Evolutionary conservation across 2,113 vertebrate species (phyloP), one percentile per base, ranked within the genome.

Genomic region (Laticauda colubrina): DNA sequence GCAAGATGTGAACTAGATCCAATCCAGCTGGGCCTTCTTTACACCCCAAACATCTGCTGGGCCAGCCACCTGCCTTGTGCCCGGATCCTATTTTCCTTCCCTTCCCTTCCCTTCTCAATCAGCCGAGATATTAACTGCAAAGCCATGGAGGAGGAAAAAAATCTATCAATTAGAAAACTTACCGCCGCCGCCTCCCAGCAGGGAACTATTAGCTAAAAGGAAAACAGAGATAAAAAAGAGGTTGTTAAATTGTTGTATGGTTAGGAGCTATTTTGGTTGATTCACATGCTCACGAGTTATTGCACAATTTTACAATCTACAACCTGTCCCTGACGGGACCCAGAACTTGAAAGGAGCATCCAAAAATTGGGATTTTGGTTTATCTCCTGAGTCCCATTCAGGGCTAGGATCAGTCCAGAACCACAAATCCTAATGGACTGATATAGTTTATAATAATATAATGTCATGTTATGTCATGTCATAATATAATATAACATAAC

Each of bases 141-240:
- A 89, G 55, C n/a, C 5, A 1, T 61, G 14, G 61, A 15, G 61
- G 26, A 51, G 4, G 48, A 3, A n/a, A 64, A 20, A 15, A 87
- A 64, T 39, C 48, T 48, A 64, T 89, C 88, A 93, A 90, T 93
- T 93, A 92, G 12, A 24, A 61, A 81, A 98, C 98, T 98, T 93
- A 98, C 98, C 98, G 9, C 98, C 98, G 85, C 98, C 98, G 26
- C 98, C 98, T 45, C 98, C 98, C 0, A 99, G 98, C 96, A 99
- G 97, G 94, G 98, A 98, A 91, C 97, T 98, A 97, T 99, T 99
- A 95, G 98, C 98, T 99, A 97, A 95, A 98, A 98, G 92, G 94
- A 96, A 90, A 96, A 81, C 93, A 85, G 93, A 57, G 85, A 51
- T 3, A 91, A 56, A 89, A 91, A 93, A 34, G 10, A 55, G 45